Evolutionary conservation across 2,113 vertebrate genomes (phyloP).

Genomic region (Pungitius pungitius): DNA sequence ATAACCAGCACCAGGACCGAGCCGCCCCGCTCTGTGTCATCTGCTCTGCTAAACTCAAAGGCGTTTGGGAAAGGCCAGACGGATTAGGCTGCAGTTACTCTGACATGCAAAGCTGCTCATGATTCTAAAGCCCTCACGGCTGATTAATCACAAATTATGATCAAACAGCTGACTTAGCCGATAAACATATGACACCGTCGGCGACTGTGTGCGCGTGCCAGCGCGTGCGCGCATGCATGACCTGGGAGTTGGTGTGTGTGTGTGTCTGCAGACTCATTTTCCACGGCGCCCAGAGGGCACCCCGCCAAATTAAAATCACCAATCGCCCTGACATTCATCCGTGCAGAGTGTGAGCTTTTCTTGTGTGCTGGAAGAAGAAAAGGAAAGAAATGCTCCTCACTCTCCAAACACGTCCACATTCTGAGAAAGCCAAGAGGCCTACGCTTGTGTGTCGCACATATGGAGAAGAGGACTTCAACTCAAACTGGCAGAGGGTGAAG

Average conservation of each 20-base stretch:
- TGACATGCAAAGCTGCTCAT: slow-evolving; percentile 63
- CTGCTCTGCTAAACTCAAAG: slow-evolving; percentile 48
- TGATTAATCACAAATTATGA: slow-evolving; percentile 73
- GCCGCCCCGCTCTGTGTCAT: slow-evolving; percentile 47
- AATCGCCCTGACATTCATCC: slow-evolving; percentile 24
- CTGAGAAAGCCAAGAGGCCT: neutral
- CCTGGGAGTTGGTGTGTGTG: neutral
- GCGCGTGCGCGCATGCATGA: slow-evolving; percentile 32
- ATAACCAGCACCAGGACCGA: slow-evolving; percentile 15
- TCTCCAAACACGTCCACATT: slow-evolving; percentile 8
- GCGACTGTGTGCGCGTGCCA: slow-evolving; percentile 9
- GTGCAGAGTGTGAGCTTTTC: slow-evolving; percentile 50
- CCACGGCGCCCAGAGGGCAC: slow-evolving; percentile 47
- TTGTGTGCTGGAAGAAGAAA: neutral
- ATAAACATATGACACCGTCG: slow-evolving; percentile 61
- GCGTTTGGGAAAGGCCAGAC: slow-evolving; percentile 54
- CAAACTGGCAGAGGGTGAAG: slow-evolving; percentile 18
- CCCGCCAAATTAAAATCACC: slow-evolving; percentile 63
- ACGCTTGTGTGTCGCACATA: neutral
- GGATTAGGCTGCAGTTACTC: slow-evolving; percentile 60
- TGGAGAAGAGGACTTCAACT: slow-evolving; percentile 46
- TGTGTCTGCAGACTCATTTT: slow-evolving; percentile 60
- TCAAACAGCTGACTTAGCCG: slow-evolving; percentile 69
- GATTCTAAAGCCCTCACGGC: slow-evolving; percentile 62
- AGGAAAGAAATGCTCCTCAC: neutral